phyloP scores from a whole-genome alignment of 1,140 invertebrate species.

The Littorina saxatilis region DNA sequence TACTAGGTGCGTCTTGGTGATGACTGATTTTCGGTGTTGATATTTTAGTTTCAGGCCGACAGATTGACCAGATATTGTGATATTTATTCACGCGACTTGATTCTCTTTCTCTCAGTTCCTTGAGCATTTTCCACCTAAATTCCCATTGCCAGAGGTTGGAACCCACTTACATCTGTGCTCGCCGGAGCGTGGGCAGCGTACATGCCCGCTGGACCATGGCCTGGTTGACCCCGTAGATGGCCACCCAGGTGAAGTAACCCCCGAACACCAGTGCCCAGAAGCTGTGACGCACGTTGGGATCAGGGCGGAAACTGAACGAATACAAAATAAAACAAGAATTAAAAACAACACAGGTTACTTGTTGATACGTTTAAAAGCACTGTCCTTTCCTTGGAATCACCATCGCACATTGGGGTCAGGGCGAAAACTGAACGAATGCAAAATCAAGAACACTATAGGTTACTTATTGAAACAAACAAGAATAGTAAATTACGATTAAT shows the following conservation, averaged over 20 bases:
- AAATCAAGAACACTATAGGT: neutral
- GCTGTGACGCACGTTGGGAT: constrained; percentile 89
- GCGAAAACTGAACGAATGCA: constrained; percentile 78
- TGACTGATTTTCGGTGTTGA: too few relatives aligned
- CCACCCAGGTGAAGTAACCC: constrained; percentile 92
- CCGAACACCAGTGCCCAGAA: constrained; percentile 94
- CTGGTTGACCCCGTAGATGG: constrained; percentile 94
- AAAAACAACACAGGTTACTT: too few relatives aligned
- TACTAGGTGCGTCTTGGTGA: too few relatives aligned
- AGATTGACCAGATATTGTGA: too few relatives aligned
- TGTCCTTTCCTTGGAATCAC: too few relatives aligned
- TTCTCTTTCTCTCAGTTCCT: too few relatives aligned
- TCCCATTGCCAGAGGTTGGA: neutral
- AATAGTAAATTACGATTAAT: too few relatives aligned
- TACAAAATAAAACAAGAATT: neutral
- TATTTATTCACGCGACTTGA: too few relatives aligned
- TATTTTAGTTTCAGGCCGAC: too few relatives aligned
- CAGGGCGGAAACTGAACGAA: constrained; percentile 79
- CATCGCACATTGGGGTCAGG: constrained; percentile 85
- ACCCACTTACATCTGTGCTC: constrained; percentile 81
- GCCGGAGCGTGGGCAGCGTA: constrained; percentile 83
- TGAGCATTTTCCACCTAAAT: too few relatives aligned
- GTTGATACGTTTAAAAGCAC: too few relatives aligned
- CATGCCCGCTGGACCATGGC: constrained; percentile 95
- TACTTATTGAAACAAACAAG: too few relatives aligned